phyloP scores from a whole-genome alignment of 2,888 invertebrate genomes.

The Melanotus villosus region DNA sequence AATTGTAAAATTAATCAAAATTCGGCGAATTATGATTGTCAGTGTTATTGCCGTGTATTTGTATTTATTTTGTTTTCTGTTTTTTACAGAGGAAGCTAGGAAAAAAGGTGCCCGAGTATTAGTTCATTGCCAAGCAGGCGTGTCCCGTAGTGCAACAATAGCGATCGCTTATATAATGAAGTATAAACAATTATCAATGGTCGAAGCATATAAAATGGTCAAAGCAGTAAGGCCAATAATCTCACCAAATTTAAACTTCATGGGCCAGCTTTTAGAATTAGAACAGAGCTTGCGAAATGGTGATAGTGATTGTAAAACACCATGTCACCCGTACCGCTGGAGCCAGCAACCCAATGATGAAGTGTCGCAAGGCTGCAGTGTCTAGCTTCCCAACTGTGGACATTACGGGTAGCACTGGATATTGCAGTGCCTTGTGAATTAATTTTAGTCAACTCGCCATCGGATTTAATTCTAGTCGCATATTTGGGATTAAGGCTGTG shows the following conservation, averaged over 20 bases:
- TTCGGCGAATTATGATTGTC: too few relatives aligned
- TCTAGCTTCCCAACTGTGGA: slow-evolving; percentile 62
- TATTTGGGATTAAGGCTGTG: slow-evolving; percentile 67
- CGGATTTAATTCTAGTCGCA: slow-evolving; percentile 58
- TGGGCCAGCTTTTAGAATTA: slow-evolving; percentile 89
- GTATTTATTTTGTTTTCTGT: background rate
- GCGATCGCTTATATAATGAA: slow-evolving; percentile 97
- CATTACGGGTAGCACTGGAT: slow-evolving; percentile 46
- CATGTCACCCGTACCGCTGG: slow-evolving; percentile 70
- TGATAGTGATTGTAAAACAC: slow-evolving; percentile 64
- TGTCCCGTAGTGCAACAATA: slow-evolving; percentile 94
- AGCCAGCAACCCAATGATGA: slow-evolving; percentile 71
- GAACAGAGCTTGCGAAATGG: slow-evolving; percentile 77
- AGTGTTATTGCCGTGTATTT: background rate
- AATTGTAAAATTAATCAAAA: too few relatives aligned
- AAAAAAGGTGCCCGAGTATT: slow-evolving; percentile 82
- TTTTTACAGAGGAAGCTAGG: slow-evolving; percentile 77
- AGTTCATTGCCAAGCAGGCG: slow-evolving; percentile 96
- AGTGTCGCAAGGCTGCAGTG: slow-evolving; percentile 72
- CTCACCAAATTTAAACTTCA: slow-evolving; percentile 95
- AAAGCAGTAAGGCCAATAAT: slow-evolving; percentile 90
- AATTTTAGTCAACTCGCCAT: slow-evolving; percentile 48
- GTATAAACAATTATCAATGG: slow-evolving; percentile 84
- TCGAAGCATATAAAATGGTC: slow-evolving; percentile 91
- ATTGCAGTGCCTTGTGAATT: slow-evolving; percentile 39